A percentile compares a stretch with the other conserved stretches of the same genome.
These are phyloP conservation scores for Mechanitis messenoides DNA, from an alignment of 2,888 invertebrate species.

Conservation along the genomic window DNA sequence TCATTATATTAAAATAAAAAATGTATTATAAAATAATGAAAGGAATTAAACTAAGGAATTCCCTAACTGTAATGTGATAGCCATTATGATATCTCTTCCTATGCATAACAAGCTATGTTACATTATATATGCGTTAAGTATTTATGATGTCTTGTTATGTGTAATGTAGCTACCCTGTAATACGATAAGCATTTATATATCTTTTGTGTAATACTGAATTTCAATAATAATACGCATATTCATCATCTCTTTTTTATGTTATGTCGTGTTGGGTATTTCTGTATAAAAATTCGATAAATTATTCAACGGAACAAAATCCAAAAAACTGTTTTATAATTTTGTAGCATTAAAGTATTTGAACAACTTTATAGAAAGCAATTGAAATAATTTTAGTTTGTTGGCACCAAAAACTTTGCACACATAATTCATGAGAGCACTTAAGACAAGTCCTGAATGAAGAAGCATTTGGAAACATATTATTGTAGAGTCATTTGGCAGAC, in stretches of 20 bases:
- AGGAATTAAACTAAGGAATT: background rate
- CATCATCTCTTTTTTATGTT: too few species aligned
- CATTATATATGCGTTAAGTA: background rate
- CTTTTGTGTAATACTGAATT: too few species aligned
- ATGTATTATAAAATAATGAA: background rate
- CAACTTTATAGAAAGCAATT: background rate
- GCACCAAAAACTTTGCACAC: background rate
- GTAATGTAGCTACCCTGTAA: background rate
- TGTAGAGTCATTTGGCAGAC: background rate
- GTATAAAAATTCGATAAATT: too few species aligned
- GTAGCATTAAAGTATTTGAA: background rate
- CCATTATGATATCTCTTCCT: slow-evolving; percentile 1
- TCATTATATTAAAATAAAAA: too few species aligned
- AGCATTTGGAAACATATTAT: background rate
- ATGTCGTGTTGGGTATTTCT: too few species aligned
- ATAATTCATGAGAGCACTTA: slow-evolving; percentile 4
- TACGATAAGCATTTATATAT: background rate
- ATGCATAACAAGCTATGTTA: slow-evolving; percentile 1
- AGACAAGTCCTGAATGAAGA: background rate
- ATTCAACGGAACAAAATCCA: too few species aligned
- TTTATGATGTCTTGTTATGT: background rate
- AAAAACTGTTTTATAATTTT: too few species aligned
- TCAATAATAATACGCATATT: too few species aligned
- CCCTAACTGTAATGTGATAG: slow-evolving; percentile 8
- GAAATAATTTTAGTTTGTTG: background rate